phyloP scores from a whole-genome alignment of 30 jellyfish, hydroid and myxozoan genomes.

The Pelagia noctiluca region DNA sequence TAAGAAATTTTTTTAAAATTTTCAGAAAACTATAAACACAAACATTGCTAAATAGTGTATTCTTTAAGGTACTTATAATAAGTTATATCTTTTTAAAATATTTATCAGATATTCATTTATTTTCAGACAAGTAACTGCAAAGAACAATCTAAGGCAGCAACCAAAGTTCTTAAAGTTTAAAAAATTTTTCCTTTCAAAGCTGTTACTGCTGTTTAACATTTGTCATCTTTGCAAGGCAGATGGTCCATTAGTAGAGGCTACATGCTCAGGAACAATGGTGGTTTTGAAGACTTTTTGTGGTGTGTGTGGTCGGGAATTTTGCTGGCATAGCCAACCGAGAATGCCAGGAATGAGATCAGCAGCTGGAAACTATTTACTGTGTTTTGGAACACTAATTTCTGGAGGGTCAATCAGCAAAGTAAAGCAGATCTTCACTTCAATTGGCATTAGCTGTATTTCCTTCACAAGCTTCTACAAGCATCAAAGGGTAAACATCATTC shows the following conservation, averaged over 20 bases:
- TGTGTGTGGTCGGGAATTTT: conserved; percentile 50
- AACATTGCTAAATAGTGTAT: conserved; percentile 2
- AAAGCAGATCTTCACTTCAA: conserved; percentile 40
- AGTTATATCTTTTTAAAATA: background rate
- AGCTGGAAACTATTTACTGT: conserved; percentile 47
- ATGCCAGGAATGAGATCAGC: conserved; percentile 56
- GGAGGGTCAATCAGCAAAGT: conserved; percentile 47
- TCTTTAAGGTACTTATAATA: background rate
- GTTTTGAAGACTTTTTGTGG: conserved; percentile 28
- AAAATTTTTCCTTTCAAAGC: conserved; percentile 48
- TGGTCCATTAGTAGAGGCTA: conserved; percentile 42
- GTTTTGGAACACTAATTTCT: too few species aligned
- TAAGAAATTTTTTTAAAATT: too few species aligned
- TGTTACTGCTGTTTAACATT: conserved; percentile 38
- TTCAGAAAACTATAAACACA: too few species aligned
- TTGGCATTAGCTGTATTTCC: conserved; percentile 58
- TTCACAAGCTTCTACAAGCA: conserved; percentile 52
- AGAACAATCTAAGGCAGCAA: conserved; percentile 41
- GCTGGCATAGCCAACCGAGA: conserved; percentile 49
- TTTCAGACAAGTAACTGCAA: conserved; percentile 43
- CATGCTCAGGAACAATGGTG: conserved; percentile 44
- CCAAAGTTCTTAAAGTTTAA: conserved; percentile 50
- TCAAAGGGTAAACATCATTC: conserved; percentile 36
- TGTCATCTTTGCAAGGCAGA: conserved; percentile 62
- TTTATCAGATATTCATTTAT: background rate